Evolutionary conservation across 2,888 invertebrate genomes (phyloP), one percentile per base, ranked within the genome.

Genomic region (Dolichopus griseipennis): DNA sequence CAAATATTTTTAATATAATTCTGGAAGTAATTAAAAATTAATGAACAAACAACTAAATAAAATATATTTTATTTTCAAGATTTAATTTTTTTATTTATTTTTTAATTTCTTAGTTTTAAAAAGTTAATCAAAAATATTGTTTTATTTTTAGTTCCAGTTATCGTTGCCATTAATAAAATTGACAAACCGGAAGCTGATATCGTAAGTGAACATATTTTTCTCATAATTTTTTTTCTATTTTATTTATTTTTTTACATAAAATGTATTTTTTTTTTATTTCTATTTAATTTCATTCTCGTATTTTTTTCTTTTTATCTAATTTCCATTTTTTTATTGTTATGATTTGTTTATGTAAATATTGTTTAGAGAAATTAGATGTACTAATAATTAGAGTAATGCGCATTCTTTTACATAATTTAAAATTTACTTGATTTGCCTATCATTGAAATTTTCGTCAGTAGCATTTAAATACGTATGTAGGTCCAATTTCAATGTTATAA

Each of bases 151-250:
- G 95, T 97, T 74, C 95, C 97, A 0, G 90, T 99, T 52, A 88
- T 99, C 76, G 95, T 99, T 73, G 99, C 98, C 52, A 90, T 99
- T 73, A 99, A 99, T 83, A 99, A 99, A 85, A 94, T 97, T 76
- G 99, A 99, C 84, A 93, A 95, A 77, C 90, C 91, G 69, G 88
- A 88, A 78, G 93, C 92, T 70, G 88, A 97, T 85, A 87, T 96
- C 82, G 95, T 94, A 85, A 85, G 88, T 85, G 18, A 52, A 52
- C 52, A 52, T 52, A 52, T 52, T 52, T 52, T 52, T 52, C 41
- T 67, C 65, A 66, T 67, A 27, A 27, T 27, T 27, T 27, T 27
- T 27, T 27, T 70, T 52, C 67, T 21, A 15, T n/a, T 41, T 64
- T 61, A 62, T n/a, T 67, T 41, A 20, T 43, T 21, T 20, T 65